These are phyloP conservation scores for Gyrodactylus salaris DNA, from an alignment of 1,140 invertebrate genomes.

Conservation along the genomic window DNA sequence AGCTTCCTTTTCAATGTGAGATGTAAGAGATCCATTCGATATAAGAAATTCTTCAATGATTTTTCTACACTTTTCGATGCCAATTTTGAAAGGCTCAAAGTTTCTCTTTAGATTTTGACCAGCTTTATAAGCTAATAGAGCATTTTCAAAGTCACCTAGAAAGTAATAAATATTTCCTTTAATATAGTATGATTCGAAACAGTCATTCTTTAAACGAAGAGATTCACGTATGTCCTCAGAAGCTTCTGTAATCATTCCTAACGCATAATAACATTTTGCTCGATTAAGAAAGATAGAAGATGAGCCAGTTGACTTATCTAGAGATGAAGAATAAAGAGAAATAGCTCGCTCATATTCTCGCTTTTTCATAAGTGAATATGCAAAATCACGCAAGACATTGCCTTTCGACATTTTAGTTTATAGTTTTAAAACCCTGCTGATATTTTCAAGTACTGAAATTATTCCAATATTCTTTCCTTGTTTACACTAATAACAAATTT, in stretches of 20 bases:
- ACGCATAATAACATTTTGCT: neutral
- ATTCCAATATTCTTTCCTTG: too few relatives aligned
- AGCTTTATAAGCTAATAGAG: neutral
- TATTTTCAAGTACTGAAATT: too few relatives aligned
- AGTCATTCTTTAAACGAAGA: neutral
- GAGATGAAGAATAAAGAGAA: neutral
- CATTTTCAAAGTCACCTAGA: neutral
- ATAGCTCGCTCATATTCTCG: neutral
- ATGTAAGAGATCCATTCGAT: neutral
- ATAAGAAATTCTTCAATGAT: neutral
- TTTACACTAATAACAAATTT: too few relatives aligned
- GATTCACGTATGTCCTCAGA: neutral
- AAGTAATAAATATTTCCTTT: neutral
- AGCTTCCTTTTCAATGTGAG: too few relatives aligned
- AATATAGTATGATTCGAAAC: neutral
- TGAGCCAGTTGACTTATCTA: neutral
- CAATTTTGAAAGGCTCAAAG: neutral
- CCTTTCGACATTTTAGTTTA: neutral
- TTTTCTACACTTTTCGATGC: neutral
- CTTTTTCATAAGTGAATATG: neutral
- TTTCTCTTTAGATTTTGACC: neutral
- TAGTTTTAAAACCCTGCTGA: too few relatives aligned
- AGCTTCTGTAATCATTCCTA: neutral
- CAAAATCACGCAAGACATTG: neutral
- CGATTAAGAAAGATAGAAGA: neutral